Evolutionary conservation across 2,888 invertebrate genomes (phyloP), one percentile per base, ranked within the genome.

Genomic region (Agrochola litura): DNA sequence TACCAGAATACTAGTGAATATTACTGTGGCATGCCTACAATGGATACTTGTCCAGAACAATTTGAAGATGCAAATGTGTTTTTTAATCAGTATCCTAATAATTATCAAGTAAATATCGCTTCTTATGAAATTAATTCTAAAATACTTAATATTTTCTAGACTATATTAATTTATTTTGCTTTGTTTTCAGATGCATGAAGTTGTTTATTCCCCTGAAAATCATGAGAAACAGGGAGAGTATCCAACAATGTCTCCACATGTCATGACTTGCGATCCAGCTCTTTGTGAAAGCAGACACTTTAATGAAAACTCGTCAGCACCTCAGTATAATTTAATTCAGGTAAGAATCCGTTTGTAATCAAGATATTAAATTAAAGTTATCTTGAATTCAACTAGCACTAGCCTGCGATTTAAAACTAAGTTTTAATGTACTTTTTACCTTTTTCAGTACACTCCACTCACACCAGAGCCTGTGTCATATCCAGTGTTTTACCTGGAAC

Each of bases 1-100:
- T 85, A 86, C 66, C 85, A 88, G 73, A 82, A 86, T 65, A 75
- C 80, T 66, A 82, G 69, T 82, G 79, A 85, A 66, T 73, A 72
- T 61, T 82, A 79, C 76, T 73, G 65, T 52, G 83, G 58, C 22
- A 65, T 46, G 2, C 22, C 49, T 49, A 22, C 37, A 61, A 74
- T 69, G 72, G 64, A 84, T 52, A 73, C 70, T 8, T 70, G 76
- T 72, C 76, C 77, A 79, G 76, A 83, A 74, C 30, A 74, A 46
- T 79, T 60, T 71, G 74, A 75, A 6, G 10, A 78, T 46, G 68
- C 64, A 43, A 75, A 56, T 41, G 43, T 41, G 25, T 70, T 66
- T 25, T 41, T 25, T 9, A 58, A 76, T 41, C 71, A 72, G 9
- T 41, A 8, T 56, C 25, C 61, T n/a, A 3, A 19, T 14, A 73